These are phyloP conservation scores for Masticophis lateralis DNA, from an alignment of 2,797 vertebrate species.

Conservation along the genomic window DNA sequence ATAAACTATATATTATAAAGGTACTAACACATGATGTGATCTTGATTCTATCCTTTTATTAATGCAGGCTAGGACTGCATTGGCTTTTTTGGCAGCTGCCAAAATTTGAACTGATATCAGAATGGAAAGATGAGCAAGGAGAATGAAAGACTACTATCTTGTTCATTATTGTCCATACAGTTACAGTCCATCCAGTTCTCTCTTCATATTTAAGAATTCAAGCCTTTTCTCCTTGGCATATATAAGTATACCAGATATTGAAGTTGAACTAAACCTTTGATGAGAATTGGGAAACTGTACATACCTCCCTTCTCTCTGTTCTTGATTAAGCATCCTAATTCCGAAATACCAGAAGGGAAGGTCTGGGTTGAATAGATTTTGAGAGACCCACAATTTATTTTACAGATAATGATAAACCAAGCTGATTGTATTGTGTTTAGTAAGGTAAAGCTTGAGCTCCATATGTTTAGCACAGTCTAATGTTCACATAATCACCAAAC, in stretches of 20 bases:
- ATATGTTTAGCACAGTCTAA: not conserved
- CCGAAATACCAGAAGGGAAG: no score
- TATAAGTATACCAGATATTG: not conserved
- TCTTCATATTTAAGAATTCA: not conserved
- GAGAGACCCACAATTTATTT: not conserved
- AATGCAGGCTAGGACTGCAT: not conserved
- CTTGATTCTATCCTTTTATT: not conserved
- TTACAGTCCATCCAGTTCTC: not conserved
- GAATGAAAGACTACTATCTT: not conserved
- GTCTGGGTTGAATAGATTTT: not conserved
- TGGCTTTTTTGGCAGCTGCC: not conserved
- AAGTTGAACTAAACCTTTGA: not conserved
- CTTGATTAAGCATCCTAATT: not conserved
- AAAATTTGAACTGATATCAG: not conserved
- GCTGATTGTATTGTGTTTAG: not conserved
- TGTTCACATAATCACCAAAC: not conserved
- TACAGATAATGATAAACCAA: not conserved
- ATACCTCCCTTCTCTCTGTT: not conserved
- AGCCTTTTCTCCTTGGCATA: no score
- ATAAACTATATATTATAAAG: not conserved
- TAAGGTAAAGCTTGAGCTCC: not conserved
- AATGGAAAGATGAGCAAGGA: not conserved
- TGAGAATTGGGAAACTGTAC: not conserved
- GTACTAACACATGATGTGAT: not conserved
- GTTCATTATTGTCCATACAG: not conserved